Evolutionary conservation across 2,797 vertebrate genomes (phyloP).

Genomic region (Lagocephalus sceleratus): DNA sequence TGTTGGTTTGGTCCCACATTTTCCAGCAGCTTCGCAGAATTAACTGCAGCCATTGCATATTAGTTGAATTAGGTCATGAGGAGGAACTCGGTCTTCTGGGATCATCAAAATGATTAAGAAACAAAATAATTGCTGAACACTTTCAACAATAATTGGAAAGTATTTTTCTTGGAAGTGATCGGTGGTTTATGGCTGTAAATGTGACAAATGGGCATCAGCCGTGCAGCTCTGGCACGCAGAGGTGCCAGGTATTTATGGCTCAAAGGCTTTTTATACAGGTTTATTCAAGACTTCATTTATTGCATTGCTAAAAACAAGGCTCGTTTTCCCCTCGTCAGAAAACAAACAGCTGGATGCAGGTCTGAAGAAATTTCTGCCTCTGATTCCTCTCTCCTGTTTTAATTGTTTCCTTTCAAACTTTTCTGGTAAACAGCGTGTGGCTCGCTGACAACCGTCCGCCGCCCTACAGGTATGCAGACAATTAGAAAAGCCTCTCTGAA

Average conservation of each 20-base stretch:
- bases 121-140: too few species aligned
- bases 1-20: too few species aligned
- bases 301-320: not conserved
- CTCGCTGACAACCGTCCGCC: conserved; percentile 42
- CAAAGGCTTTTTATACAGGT: not conserved
- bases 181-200: conserved; percentile 1
- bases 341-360: not conserved
- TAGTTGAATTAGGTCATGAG: too few species aligned
- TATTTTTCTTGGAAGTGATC: not conserved
- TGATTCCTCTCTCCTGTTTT: not conserved
- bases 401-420: conserved; percentile 43
- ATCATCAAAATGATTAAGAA: too few species aligned
- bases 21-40: too few species aligned
- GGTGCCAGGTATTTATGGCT: not conserved
- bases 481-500: conserved; percentile 54
- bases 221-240: conserved; percentile 4
- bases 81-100: too few species aligned
- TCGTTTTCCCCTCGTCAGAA: conserved; percentile 1
- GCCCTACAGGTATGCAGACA: conserved; percentile 69
- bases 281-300: not conserved
- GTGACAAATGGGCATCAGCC: not conserved
- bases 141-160: not conserved
- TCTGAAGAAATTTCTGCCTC: conserved; percentile 9
- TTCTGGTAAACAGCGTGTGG: conserved; percentile 38
- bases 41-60: too few species aligned